Evolutionary conservation across 2,888 invertebrate genomes (phyloP), one percentile per base, ranked within the genome.

Genomic region (Lycia hirtaria): DNA sequence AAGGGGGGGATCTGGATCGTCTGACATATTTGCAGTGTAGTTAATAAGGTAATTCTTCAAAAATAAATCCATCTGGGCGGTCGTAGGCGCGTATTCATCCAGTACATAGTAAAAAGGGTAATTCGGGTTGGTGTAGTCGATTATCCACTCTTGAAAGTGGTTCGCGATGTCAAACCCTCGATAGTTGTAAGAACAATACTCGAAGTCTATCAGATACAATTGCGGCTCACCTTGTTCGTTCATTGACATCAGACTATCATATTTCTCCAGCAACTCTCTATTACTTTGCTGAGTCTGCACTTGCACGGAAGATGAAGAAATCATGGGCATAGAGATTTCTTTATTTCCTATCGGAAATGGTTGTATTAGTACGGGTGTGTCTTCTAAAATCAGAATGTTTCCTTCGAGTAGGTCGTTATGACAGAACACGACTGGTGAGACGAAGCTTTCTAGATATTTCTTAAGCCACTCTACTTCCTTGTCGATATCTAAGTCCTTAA

Each of bases 391-490:
- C 0, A 94, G 76, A 33, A 94, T 94, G 75, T 94, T 94, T 26
- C 94, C 98, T 92, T 98, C 98, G 82, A 98, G 98, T 90, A 98
- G 93, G 76, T 98, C 98, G 80, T 98, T 98, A 83, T 98, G 98
- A 69, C 97, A 98, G 87, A 98, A 98, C 0, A 97, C 95, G 0
- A 98, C 97, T 0, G 97, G 97, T 35, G 96, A 97, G 0, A 93
- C 88, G 0, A 93, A 92, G 0, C 86, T 80, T 0, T 93, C 92
- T 4, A 95, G 77, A 50, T 93, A 92, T 62, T 93, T 93, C 86
- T 93, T 95, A 26, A 97, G 75, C 96, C 96, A 97, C 10, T 93
- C 90, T 0, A 94, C 85, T 81, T 97, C 97, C 26, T 93, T 89
- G 2, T 93, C 92, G 50, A 96, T 93, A 73, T 96, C 94, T 0